Conservation (phyloP, 92 coral and sea anemone genomes). For the Siderastrea radians region DNA sequence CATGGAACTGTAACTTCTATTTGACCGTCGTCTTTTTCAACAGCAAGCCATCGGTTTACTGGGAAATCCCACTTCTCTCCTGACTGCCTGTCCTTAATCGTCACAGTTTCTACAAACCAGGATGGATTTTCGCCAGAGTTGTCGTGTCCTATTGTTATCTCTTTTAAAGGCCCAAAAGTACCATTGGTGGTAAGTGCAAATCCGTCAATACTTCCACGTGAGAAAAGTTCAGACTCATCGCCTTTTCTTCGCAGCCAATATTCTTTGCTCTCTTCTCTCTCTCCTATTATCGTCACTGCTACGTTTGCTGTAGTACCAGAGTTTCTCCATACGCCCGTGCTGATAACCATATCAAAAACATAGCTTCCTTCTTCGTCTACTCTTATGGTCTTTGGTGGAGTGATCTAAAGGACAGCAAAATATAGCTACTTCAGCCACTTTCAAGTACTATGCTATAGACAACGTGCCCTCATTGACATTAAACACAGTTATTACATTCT, state of each 20-base stretch:
- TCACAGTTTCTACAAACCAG: slow-evolving; percentile 63
- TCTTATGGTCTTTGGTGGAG: too few species aligned
- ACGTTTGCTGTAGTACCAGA: slow-evolving; percentile 43
- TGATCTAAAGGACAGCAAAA: too few species aligned
- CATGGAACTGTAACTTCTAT: slow-evolving; percentile 46
- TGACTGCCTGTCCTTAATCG: slow-evolving; percentile 38
- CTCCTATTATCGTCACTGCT: slow-evolving; percentile 5
- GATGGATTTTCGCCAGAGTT: slow-evolving; percentile 61
- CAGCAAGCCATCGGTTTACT: slow-evolving; percentile 60
- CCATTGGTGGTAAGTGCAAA: slow-evolving; percentile 27
- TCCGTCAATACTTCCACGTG: slow-evolving; percentile 63
- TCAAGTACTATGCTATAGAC: too few species aligned
- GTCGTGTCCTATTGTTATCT: slow-evolving; percentile 54
- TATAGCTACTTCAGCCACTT: too few species aligned
- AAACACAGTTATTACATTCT: too few species aligned
- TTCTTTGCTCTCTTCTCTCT: neutral
- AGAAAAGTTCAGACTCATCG: slow-evolving; percentile 20
- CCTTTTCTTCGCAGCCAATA: slow-evolving; percentile 15
- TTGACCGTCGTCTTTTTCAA: slow-evolving; percentile 58
- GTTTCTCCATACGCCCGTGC: slow-evolving; percentile 48
- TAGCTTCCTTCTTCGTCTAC: too few species aligned
- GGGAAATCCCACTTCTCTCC: slow-evolving; percentile 56
- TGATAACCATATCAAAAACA: neutral
- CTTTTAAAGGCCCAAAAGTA: slow-evolving; percentile 33
- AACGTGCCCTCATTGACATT: too few species aligned